A percentile compares a stretch with the other conserved stretches of the same genome.
Conservation (phyloP, 2,888 invertebrate genomes). For the Octonoba sinensis region DNA sequence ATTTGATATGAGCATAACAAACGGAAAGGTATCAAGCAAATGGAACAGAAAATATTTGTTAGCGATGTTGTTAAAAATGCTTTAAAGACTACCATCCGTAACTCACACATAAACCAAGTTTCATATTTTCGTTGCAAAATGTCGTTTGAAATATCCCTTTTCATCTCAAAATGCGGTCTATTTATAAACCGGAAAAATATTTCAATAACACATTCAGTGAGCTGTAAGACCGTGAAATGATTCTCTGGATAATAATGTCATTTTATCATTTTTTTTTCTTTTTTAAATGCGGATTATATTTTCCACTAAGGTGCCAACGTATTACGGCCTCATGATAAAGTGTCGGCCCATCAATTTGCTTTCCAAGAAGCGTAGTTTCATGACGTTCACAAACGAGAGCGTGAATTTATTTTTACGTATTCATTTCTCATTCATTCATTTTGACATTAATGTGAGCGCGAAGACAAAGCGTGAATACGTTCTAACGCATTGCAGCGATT, state of each 20-base stretch:
- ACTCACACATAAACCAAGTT: too few relatives aligned
- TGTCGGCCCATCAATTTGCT: conserved; percentile 17
- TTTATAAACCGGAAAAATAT: background rate
- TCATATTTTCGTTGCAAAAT: too few relatives aligned
- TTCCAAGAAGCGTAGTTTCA: conserved; percentile 8
- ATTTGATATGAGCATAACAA: too few relatives aligned
- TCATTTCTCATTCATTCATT: background rate
- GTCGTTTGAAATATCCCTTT: too few relatives aligned
- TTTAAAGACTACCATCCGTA: too few relatives aligned
- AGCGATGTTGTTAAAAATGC: too few relatives aligned
- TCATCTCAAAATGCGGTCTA: background rate
- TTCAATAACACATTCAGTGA: conserved; percentile 1
- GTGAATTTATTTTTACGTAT: background rate
- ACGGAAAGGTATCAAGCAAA: too few relatives aligned
- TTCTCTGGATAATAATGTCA: conserved; percentile 27
- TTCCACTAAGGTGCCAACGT: conserved; percentile 8
- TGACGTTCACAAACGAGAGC: conserved; percentile 2
- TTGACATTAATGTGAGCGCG: too few relatives aligned
- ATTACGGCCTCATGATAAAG: conserved; percentile 21
- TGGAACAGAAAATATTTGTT: too few relatives aligned
- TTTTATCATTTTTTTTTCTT: conserved; percentile 10
- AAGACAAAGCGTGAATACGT: too few relatives aligned
- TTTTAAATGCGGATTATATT: conserved; percentile 5
- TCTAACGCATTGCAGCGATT: too few relatives aligned
- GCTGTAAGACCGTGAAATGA: conserved; percentile 16